Conservation (phyloP, 1,140 invertebrate genomes). For the Cyclargus thomasi region DNA sequence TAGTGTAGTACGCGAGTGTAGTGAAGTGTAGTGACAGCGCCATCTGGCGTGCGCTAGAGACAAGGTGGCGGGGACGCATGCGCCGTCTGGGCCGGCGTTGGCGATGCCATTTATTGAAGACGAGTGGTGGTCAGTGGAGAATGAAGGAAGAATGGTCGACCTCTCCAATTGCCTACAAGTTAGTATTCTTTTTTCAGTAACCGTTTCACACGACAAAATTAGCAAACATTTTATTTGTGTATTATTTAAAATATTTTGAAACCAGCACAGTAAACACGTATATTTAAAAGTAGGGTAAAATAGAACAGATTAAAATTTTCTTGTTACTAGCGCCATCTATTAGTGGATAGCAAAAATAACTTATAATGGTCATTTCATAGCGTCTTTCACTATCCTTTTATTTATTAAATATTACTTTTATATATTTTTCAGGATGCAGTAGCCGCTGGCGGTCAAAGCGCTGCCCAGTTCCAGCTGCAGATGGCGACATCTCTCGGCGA, state of each 20-base stretch:
- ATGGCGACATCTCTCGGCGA: slow-evolving; percentile 76
- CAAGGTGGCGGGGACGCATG: slow-evolving; percentile 78
- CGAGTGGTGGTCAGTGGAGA: slow-evolving; percentile 94
- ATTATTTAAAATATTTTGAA: too few relatives aligned
- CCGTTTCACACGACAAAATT: not conserved
- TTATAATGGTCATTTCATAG: too few relatives aligned
- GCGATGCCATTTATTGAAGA: slow-evolving; percentile 96
- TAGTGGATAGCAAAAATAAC: not conserved
- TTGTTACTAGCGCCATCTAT: slow-evolving; percentile 16
- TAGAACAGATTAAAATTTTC: too few relatives aligned
- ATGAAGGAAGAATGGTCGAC: slow-evolving; percentile 93
- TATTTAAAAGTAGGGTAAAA: too few relatives aligned
- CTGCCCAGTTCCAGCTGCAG: slow-evolving; percentile 57
- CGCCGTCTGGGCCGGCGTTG: slow-evolving; percentile 79
- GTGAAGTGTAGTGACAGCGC: slow-evolving; percentile 50
- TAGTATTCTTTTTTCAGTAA: slow-evolving; percentile 8
- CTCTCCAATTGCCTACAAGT: slow-evolving; percentile 90
- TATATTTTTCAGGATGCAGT: slow-evolving; percentile 64
- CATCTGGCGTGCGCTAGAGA: slow-evolving; percentile 53
- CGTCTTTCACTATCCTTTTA: too few relatives aligned
- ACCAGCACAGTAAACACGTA: not conserved
- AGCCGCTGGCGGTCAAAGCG: slow-evolving; percentile 54
- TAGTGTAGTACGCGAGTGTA: slow-evolving; percentile 50
- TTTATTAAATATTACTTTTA: not conserved
- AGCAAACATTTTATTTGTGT: too few relatives aligned